Percentiles rank a stretch among this genome's conserved stretches.
phyloP scores from a whole-genome alignment of 2,113 vertebrate species.

The Ammospiza nelsoni region DNA sequence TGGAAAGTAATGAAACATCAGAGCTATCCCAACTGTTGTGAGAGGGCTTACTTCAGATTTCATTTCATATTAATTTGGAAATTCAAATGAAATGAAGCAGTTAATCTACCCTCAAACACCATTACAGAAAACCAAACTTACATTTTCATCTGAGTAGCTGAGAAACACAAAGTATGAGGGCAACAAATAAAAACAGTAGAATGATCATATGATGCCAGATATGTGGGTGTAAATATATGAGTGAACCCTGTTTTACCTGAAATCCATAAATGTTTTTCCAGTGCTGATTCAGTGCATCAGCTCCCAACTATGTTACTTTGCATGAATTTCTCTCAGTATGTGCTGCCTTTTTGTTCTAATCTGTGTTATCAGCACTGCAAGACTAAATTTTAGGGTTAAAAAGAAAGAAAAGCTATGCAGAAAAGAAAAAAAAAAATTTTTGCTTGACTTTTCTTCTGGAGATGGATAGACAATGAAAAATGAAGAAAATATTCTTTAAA shows the following conservation, averaged over 20 bases:
- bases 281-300: neutral
- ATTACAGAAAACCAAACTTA: neutral
- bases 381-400: neutral
- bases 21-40: neutral
- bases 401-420: fast-evolving
- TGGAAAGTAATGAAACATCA: neutral
- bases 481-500: neutral
- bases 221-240: neutral
- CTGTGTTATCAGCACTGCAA: neutral
- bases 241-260: neutral
- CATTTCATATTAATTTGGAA: neutral
- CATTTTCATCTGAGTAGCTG: neutral
- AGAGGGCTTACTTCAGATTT: neutral
- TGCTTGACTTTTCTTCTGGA: neutral
- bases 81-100: neutral
- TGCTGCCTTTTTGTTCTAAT: neutral
- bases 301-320: neutral
- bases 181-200: fast-evolving
- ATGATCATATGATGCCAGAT: neutral
- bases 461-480: neutral
- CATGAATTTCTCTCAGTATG: neutral
- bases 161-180: neutral
- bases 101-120: neutral
- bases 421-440: neutral
- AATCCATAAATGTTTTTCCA: neutral